These are phyloP conservation scores for Promerops cafer DNA, from an alignment of 2,113 vertebrate genomes.

Conservation along the genomic window DNA sequence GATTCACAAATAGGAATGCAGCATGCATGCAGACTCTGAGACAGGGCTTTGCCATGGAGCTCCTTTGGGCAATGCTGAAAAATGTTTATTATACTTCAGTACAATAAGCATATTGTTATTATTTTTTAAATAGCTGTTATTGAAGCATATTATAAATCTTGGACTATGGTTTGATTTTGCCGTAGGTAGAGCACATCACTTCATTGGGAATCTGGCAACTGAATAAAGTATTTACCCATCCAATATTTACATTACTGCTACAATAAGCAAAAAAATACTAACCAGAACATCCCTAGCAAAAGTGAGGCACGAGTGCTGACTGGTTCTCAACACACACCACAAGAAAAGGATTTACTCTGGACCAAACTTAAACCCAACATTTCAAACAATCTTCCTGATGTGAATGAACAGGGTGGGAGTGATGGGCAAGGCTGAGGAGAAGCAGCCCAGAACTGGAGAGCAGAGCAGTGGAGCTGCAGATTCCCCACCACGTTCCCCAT, in stretches of 20 bases:
- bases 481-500: not conserved
- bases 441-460: not conserved
- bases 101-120: not conserved
- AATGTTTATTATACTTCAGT: not conserved
- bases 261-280: not conserved
- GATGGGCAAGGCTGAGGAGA: not conserved
- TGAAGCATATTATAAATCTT: not conserved
- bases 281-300: not conserved
- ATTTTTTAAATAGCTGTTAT: not conserved
- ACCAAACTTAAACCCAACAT: fast-evolving
- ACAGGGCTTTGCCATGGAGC: not conserved
- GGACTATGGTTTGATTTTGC: not conserved
- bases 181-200: not conserved
- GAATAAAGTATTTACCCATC: not conserved
- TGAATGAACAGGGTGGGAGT: not conserved
- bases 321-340: not conserved
- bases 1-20: not conserved
- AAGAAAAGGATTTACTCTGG: not conserved
- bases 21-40: not conserved
- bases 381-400: not conserved
- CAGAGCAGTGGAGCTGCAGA: not conserved
- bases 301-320: not conserved
- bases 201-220: not conserved
- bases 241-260: not conserved
- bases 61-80: not conserved